Evolutionary conservation across 2,113 vertebrate genomes (phyloP).

Genomic region (Catharus fuscescens): DNA sequence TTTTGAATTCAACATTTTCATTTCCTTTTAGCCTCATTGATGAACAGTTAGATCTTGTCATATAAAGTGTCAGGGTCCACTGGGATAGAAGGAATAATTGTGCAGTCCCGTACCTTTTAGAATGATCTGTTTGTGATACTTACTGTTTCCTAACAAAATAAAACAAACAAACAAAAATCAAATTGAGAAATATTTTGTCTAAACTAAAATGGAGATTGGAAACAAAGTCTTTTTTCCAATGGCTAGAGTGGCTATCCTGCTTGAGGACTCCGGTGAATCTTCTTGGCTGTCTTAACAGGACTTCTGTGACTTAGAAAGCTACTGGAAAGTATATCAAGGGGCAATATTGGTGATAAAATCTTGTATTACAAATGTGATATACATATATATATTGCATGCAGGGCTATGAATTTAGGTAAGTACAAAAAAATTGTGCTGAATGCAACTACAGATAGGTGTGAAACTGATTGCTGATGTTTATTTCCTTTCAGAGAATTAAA

Average conservation of each 20-base stretch:
- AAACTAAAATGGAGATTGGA: conserved; percentile 39
- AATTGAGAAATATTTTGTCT: background rate
- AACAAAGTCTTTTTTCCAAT: background rate
- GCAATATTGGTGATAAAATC: background rate
- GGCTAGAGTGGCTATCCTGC: background rate
- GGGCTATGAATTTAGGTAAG: background rate
- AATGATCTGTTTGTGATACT: conserved; percentile 44
- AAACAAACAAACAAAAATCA: background rate
- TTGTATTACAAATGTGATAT: background rate
- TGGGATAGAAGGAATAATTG: conserved; percentile 59
- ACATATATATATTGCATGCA: background rate
- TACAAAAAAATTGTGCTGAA: background rate
- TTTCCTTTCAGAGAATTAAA: background rate
- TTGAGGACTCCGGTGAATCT: background rate
- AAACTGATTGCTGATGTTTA: rapidly evolving
- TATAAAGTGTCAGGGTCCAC: conserved; percentile 18
- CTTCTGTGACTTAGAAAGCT: background rate
- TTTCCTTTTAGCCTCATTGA: conserved; percentile 60
- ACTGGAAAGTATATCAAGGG: background rate
- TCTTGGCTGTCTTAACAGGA: background rate
- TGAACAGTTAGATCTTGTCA: conserved; percentile 67
- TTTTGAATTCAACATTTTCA: conserved; percentile 57
- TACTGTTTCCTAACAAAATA: conserved; percentile 32
- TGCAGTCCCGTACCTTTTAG: conserved; percentile 21
- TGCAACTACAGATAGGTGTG: background rate